These are phyloP conservation scores for Pseudocheirus occidentalis DNA, from an alignment of 2,797 vertebrate species.

Conservation along the genomic window DNA sequence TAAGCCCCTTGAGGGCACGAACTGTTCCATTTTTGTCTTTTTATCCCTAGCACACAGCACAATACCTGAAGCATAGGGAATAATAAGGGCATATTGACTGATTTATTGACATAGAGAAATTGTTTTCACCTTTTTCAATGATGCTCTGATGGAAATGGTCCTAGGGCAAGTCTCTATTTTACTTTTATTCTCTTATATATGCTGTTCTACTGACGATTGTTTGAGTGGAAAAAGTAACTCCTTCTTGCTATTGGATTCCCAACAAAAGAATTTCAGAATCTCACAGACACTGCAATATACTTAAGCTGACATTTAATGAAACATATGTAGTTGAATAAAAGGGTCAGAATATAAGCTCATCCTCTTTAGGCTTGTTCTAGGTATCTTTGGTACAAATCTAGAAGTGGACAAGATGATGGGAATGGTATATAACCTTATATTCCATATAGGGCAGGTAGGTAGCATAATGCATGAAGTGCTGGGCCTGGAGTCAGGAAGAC, in stretches of 20 bases:
- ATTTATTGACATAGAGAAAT: not conserved
- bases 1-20: not conserved
- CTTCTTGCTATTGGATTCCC: not conserved
- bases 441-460: not conserved
- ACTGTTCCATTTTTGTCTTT: not conserved
- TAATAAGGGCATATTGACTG: not conserved
- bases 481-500: not conserved
- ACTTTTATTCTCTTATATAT: not conserved
- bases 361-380: not conserved
- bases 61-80: not conserved
- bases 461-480: not conserved
- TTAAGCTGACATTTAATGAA: not conserved
- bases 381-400: not conserved
- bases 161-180: not conserved
- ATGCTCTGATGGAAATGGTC: constrained; percentile 36
- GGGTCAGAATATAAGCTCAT: not conserved
- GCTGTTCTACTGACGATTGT: not conserved
- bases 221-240: not conserved
- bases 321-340: not conserved
- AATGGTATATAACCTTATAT: not conserved
- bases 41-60: not conserved
- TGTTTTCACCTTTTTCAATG: not conserved
- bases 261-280: not conserved
- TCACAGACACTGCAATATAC: not conserved
- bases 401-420: not conserved